These are phyloP conservation scores for Columba guinea DNA, from an alignment of 2,797 vertebrate species.

Conservation along the genomic window DNA sequence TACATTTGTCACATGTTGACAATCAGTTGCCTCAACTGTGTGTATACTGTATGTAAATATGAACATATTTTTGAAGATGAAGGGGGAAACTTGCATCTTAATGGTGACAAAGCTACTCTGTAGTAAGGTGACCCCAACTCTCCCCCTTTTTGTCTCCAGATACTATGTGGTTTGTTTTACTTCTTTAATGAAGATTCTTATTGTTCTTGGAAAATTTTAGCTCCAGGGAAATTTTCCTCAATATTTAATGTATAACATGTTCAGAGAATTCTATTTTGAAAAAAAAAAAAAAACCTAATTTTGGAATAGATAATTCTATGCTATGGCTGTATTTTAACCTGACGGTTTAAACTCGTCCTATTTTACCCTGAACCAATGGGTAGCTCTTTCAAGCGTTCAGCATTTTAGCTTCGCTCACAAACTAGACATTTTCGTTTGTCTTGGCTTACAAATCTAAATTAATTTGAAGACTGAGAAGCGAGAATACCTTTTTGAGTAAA, in stretches of 20 bases:
- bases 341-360: slow-evolving; percentile 48
- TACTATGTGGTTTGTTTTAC: slow-evolving; percentile 46
- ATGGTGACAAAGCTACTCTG: slow-evolving; percentile 58
- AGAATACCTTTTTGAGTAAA: not conserved
- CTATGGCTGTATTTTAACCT: slow-evolving; percentile 52
- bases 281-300: slow-evolving; percentile 28
- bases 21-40: slow-evolving; percentile 71
- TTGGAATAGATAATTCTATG: slow-evolving; percentile 57
- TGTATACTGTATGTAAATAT: slow-evolving; percentile 70
- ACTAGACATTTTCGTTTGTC: not conserved
- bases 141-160: slow-evolving; percentile 43
- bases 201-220: slow-evolving; percentile 56
- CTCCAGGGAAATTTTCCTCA: slow-evolving; percentile 53
- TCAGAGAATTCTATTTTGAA: slow-evolving; percentile 64
- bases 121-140: slow-evolving; percentile 43
- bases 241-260: slow-evolving; percentile 49
- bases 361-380: slow-evolving; percentile 36
- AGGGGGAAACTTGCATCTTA: slow-evolving; percentile 46
- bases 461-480: not conserved
- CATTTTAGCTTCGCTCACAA: slow-evolving; percentile 5
- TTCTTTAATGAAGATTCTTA: slow-evolving; percentile 44
- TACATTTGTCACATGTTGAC: slow-evolving; percentile 71
- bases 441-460: slow-evolving; percentile 28
- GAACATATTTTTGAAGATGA: slow-evolving; percentile 63
- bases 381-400: slow-evolving; percentile 5